Conservation (phyloP, 2,888 invertebrate species). For the Sphinx pinastri region DNA sequence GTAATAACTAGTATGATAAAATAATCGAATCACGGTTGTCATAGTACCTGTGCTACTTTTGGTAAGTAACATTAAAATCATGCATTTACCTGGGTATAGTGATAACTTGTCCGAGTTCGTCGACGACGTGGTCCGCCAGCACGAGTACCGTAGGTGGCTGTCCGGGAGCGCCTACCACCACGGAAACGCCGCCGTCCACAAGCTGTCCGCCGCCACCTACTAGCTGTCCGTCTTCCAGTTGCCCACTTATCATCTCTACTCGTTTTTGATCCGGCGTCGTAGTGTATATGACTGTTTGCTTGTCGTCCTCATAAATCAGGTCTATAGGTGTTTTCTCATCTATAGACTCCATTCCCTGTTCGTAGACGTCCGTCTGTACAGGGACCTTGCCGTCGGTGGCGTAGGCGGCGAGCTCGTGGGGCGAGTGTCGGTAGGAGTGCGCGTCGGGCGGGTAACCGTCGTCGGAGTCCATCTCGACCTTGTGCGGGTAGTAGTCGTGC, state of each 20-base stretch:
- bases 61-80: not conserved
- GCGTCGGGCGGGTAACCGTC: slow-evolving; percentile 86
- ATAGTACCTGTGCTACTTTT: not conserved
- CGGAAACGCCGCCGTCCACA: slow-evolving; percentile 81
- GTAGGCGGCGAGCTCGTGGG: slow-evolving; percentile 79
- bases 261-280: slow-evolving; percentile 91
- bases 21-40: not conserved
- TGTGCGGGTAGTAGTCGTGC: slow-evolving; percentile 86
- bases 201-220: slow-evolving; percentile 78
- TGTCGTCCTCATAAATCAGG: slow-evolving; percentile 92
- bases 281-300: slow-evolving; percentile 93
- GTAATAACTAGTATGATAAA: slow-evolving; percentile 39
- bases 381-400: slow-evolving; percentile 85
- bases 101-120: slow-evolving; percentile 87
- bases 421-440: slow-evolving; percentile 83
- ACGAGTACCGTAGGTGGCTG: slow-evolving; percentile 87
- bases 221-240: slow-evolving; percentile 84
- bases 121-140: slow-evolving; percentile 88
- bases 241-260: slow-evolving; percentile 90
- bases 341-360: slow-evolving; percentile 78
- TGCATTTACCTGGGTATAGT: slow-evolving; percentile 85
- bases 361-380: slow-evolving; percentile 79
- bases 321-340: slow-evolving; percentile 91
- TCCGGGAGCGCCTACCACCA: slow-evolving; percentile 77
- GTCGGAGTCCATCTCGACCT: slow-evolving; percentile 86